Evolutionary conservation across 2,113 vertebrate genomes (phyloP).

Genomic region (Pica pica): DNA sequence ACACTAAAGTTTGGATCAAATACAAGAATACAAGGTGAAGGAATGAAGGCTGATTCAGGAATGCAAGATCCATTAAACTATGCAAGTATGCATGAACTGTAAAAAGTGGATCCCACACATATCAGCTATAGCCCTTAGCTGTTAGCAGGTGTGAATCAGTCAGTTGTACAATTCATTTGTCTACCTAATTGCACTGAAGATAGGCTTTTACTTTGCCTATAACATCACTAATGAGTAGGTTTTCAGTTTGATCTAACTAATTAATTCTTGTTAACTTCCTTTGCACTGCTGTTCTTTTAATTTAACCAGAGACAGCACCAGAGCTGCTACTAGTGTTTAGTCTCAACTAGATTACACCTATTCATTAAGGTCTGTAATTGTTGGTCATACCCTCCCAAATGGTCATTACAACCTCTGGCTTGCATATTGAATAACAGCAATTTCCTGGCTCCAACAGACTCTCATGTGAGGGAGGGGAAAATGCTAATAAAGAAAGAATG

Average conservation of each 20-base stretch:
- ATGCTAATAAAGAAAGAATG: slow-evolving; percentile 84
- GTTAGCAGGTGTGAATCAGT: slow-evolving; percentile 86
- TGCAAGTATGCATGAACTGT: slow-evolving; percentile 85
- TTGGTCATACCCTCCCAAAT: slow-evolving; percentile 81
- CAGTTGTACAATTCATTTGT: slow-evolving; percentile 89
- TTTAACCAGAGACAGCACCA: slow-evolving; percentile 81
- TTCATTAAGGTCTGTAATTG: slow-evolving; percentile 86
- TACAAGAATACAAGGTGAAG: slow-evolving; percentile 63
- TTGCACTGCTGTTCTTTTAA: slow-evolving; percentile 82
- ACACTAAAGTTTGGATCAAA: slow-evolving; percentile 63
- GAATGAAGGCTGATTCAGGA: slow-evolving; percentile 73
- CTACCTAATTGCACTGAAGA: slow-evolving; percentile 90
- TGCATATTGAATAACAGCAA: slow-evolving; percentile 84
- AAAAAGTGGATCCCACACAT: slow-evolving; percentile 78
- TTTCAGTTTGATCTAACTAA: slow-evolving; percentile 85
- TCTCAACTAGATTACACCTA: slow-evolving; percentile 82
- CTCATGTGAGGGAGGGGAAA: slow-evolving; percentile 79
- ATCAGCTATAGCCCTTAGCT: slow-evolving; percentile 77
- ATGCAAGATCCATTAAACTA: slow-evolving; percentile 82
- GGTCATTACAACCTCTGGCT: slow-evolving; percentile 84
- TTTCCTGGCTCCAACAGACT: slow-evolving; percentile 83
- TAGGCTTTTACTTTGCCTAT: slow-evolving; percentile 86
- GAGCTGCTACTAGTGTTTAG: slow-evolving; percentile 79
- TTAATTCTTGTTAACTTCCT: slow-evolving; percentile 90
- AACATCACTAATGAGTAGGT: slow-evolving; percentile 89